phyloP scores from a whole-genome alignment of 2,113 vertebrate genomes.

The Capreolus pygargus region DNA sequence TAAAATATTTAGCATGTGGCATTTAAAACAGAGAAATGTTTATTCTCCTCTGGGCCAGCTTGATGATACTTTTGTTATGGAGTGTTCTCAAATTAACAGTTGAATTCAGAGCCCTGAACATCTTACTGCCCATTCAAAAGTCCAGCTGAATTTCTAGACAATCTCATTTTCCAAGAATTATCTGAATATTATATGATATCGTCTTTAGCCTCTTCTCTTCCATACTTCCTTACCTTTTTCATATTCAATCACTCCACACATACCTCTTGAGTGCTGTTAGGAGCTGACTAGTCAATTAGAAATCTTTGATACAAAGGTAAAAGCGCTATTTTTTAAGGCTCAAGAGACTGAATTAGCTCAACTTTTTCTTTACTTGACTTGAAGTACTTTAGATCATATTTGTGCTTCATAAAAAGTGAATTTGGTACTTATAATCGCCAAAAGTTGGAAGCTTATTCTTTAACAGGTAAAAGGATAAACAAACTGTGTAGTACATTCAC shows the following conservation, averaged over 20 bases:
- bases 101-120: conserved; percentile 29
- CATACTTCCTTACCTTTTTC: background rate
- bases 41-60: background rate
- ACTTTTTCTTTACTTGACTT: background rate
- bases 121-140: background rate
- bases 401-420: conserved; percentile 1
- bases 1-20: background rate
- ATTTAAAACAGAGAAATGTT: background rate
- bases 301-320: background rate
- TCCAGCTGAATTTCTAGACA: background rate
- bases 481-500: background rate
- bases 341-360: background rate
- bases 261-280: background rate
- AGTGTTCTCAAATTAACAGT: background rate
- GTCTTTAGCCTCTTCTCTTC: background rate
- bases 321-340: background rate
- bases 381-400: background rate
- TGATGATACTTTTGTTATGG: background rate
- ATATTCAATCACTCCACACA: background rate
- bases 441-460: background rate
- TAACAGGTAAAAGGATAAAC: background rate
- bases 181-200: background rate
- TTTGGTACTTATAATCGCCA: background rate
- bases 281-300: background rate
- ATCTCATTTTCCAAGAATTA: conserved; percentile 30